Evolutionary conservation across 2,888 invertebrate species (phyloP).

Genomic region (Chaetoderma sp.): DNA sequence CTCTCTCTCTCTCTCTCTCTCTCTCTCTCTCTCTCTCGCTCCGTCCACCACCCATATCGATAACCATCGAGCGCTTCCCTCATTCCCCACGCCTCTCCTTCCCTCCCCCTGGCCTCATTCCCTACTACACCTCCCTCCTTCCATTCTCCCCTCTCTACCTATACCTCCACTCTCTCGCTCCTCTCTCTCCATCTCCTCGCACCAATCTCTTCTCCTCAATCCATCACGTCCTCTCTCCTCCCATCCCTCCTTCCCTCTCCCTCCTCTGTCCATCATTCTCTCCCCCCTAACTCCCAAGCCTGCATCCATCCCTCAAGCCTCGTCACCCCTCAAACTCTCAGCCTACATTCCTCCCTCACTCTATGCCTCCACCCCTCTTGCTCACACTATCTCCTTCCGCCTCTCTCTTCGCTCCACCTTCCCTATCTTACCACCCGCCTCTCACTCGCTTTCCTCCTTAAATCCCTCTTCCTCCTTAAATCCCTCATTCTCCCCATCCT

Average conservation of each 20-base stretch:
- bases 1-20: background rate
- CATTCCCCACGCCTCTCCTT: background rate
- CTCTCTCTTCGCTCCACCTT: no score
- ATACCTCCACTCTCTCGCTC: background rate
- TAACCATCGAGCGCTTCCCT: background rate
- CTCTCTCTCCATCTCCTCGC: constrained; percentile 7
- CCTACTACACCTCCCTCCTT: background rate
- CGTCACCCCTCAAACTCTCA: no score
- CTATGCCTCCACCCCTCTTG: no score
- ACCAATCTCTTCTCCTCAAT: background rate
- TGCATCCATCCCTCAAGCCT: no score
- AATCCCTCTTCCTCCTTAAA: no score
- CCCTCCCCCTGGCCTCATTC: no score
- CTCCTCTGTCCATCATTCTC: constrained; percentile 5
- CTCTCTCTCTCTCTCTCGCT: no score
- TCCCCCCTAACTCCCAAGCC: background rate
- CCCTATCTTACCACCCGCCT: no score
- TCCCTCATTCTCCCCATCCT: no score
- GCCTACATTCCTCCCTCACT: no score
- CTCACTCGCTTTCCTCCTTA: no score
- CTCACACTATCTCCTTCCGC: no score
- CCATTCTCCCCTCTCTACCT: background rate
- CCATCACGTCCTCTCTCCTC: constrained; percentile 6
- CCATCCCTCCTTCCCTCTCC: constrained; percentile 4
- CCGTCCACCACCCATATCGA: background rate